These are phyloP conservation scores for Botrylloides violaceus DNA, from an alignment of 23 tunicate genomes.

Conservation along the genomic window DNA sequence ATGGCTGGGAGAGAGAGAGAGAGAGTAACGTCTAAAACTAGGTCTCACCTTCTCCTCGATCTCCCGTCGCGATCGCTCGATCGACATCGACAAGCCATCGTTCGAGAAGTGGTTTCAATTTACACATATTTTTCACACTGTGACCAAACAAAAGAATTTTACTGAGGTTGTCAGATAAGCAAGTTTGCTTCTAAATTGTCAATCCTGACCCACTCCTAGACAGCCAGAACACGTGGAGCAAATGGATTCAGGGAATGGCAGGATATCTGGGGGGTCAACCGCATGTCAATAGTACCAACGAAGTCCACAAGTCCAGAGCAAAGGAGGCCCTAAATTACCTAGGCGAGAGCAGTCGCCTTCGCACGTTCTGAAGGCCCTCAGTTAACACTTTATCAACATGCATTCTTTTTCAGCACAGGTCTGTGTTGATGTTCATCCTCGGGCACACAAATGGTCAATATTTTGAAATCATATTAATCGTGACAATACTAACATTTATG, in stretches of 20 bases:
- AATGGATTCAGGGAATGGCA: too few species aligned
- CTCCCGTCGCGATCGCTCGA: slow-evolving; percentile 19
- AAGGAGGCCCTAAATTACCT: too few species aligned
- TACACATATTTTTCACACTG: slow-evolving; percentile 94
- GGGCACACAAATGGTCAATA: not conserved
- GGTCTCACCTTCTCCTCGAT: slow-evolving; percentile 34
- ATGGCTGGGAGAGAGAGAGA: too few species aligned
- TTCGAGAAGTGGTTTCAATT: slow-evolving; percentile 81
- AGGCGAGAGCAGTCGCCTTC: too few species aligned
- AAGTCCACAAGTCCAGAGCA: too few species aligned
- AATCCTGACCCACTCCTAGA: too few species aligned
- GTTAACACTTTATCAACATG: too few species aligned
- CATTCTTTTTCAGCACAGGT: slow-evolving; percentile 8
- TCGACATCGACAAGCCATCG: slow-evolving; percentile 79
- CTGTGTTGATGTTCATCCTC: slow-evolving; percentile 11
- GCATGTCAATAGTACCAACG: too few species aligned
- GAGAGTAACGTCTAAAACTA: not conserved
- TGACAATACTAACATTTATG: not conserved
- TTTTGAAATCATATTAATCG: not conserved
- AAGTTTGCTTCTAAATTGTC: too few species aligned
- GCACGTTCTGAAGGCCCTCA: too few species aligned
- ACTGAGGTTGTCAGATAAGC: not conserved
- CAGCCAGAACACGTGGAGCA: too few species aligned
- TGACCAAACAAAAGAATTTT: not conserved
- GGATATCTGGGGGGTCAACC: slow-evolving; percentile 7